Conservation (phyloP, 2,888 invertebrate genomes). For the Serrognathus titanus region DNA sequence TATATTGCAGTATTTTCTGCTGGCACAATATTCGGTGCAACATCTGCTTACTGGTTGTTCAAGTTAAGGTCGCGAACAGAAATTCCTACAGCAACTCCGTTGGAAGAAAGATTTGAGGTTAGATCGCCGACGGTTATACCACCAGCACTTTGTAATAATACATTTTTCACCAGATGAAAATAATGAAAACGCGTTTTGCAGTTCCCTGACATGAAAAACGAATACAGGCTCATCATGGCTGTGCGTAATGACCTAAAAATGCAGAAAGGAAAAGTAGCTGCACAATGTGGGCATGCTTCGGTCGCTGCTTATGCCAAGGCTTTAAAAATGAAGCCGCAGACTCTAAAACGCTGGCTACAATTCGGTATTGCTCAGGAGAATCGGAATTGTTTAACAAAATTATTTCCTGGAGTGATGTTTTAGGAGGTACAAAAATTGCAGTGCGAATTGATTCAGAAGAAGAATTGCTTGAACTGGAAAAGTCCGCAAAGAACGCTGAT, state of each 20-base stretch:
- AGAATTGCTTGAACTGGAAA: slow-evolving; percentile 65
- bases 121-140: not conserved
- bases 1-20: slow-evolving; percentile 36
- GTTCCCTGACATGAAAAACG: slow-evolving; percentile 46
- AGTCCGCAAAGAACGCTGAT: slow-evolving; percentile 65
- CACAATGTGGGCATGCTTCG: slow-evolving; percentile 94
- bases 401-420: not conserved
- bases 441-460: slow-evolving; percentile 76
- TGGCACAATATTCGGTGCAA: slow-evolving; percentile 40
- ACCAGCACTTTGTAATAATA: not conserved
- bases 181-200: slow-evolving; percentile 30
- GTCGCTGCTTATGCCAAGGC: slow-evolving; percentile 80
- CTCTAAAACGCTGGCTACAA: slow-evolving; percentile 56
- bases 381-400: not conserved
- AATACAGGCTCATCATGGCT: slow-evolving; percentile 80
- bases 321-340: slow-evolving; percentile 57
- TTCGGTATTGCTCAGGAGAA: slow-evolving; percentile 25
- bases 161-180: not conserved
- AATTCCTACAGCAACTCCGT: slow-evolving; percentile 18
- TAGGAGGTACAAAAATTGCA: slow-evolving; percentile 83
- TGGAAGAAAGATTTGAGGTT: slow-evolving; percentile 44
- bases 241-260: slow-evolving; percentile 88
- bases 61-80: slow-evolving; percentile 23
- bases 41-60: slow-evolving; percentile 36
- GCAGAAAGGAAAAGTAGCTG: slow-evolving; percentile 93